Evolutionary conservation across 2,888 invertebrate genomes (phyloP), one percentile per base, ranked within the genome.

Genomic region (Ennomos fuscantarius): DNA sequence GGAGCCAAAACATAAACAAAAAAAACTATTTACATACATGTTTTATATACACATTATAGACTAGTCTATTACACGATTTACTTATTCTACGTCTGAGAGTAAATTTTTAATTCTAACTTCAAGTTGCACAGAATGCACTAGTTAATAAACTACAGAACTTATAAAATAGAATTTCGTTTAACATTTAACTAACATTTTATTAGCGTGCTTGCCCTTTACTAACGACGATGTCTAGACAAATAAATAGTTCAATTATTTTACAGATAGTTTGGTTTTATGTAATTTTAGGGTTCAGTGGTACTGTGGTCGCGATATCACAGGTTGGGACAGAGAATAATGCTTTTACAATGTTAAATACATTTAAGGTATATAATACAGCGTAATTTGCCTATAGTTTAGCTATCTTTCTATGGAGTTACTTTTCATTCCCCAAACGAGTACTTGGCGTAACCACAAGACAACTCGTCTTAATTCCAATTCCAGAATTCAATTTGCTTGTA

Each of bases 401-500:
- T 6, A 24, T 3, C 6, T 24, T 24, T 24, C 24, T 24, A 24
- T 24, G 24, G 6, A 1, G 24, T 24, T 24, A 2, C 3, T 1
- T 24, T 24, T 24, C 3, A n/a, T n/a, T n/a, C n/a, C n/a, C n/a
- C n/a, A n/a, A n/a, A n/a, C n/a, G n/a, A n/a, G n/a, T n/a, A n/a
- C 50, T 41, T 12, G 24, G 31, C 40, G 24, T 47, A 51, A 56
- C 51, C 53, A 45, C 58, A 36, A 41, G 58, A 58, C 53, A 53
- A 52, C 37, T 52, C 15, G 33, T 49, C 40, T 44, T 58, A 58
- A 53, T 58, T 53, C 48, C 52, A 39, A 52, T 57, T 55, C 54
- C 60, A 59, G 60, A 65, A 65, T 63, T 62, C 62, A 66, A 64
- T 66, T 63, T 64, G 51, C 62, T 55, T 56, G 58, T 61, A 58